A percentile compares a stretch with the other conserved stretches of the same genome.
These are phyloP conservation scores for Caenorhabditis sp. DNA, from an alignment of 2,888 invertebrate species.

Conservation along the genomic window DNA sequence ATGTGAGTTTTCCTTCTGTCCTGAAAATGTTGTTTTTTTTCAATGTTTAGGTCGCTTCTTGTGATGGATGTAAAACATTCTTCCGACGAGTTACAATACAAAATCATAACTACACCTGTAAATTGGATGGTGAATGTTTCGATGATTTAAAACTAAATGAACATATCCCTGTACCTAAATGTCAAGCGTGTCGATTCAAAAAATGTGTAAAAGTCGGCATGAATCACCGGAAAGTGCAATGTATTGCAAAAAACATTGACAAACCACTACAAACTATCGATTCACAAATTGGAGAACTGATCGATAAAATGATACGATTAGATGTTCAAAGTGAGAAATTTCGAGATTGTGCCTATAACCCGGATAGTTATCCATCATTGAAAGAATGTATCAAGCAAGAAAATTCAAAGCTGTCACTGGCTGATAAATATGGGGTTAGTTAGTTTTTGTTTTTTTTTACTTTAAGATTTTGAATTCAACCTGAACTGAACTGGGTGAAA, in stretches of 20 bases:
- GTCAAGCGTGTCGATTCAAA: constrained; percentile 58
- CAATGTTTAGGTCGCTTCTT: constrained; percentile 7
- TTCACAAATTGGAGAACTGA: neutral
- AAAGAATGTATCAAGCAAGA: neutral
- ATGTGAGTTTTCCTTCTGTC: constrained; percentile 26
- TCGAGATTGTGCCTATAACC: neutral
- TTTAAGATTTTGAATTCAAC: no score
- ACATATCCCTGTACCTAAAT: constrained; percentile 15
- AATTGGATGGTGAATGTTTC: constrained; percentile 5
- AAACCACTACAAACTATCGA: neutral
- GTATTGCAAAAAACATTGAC: neutral
- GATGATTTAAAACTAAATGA: constrained; percentile 12
- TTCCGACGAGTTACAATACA: constrained; percentile 28
- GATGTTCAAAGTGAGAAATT: neutral
- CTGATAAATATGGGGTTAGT: neutral
- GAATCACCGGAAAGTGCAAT: constrained; percentile 26
- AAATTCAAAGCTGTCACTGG: neutral
- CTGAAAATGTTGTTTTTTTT: no score
- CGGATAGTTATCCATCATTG: neutral
- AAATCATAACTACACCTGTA: constrained; percentile 19
- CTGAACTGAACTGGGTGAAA: no score
- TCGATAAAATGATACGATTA: neutral
- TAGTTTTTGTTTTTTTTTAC: no score
- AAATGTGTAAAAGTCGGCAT: constrained; percentile 60
- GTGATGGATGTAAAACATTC: constrained; percentile 22